Conservation (phyloP, 2,888 invertebrate genomes). For the Chrysolina americana region DNA sequence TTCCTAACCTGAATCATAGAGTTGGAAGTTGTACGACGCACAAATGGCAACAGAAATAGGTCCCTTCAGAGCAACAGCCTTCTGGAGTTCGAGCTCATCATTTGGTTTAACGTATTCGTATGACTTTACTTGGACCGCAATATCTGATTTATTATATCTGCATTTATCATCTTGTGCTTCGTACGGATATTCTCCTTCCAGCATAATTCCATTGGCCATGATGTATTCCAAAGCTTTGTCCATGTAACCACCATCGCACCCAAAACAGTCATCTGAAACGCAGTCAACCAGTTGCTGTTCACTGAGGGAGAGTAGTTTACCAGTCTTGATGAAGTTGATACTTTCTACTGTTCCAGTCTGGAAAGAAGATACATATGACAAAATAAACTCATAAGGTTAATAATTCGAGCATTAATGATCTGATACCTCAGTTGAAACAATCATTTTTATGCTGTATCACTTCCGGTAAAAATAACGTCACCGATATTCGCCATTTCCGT, state of each 20-base stretch:
- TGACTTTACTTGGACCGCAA: constrained; percentile 85
- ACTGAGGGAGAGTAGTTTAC: constrained; percentile 85
- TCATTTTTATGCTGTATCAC: too few species aligned
- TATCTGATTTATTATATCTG: constrained; percentile 76
- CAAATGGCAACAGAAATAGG: constrained; percentile 46
- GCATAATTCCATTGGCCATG: constrained; percentile 86
- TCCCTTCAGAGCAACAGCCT: constrained; percentile 48
- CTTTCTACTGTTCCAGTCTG: constrained; percentile 92
- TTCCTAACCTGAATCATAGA: background rate
- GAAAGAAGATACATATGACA: constrained; percentile 46
- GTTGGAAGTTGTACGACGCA: background rate
- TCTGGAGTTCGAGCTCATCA: constrained; percentile 46
- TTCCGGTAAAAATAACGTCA: too few species aligned
- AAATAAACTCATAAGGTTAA: background rate
- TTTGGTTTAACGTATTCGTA: constrained; percentile 77
- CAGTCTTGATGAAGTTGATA: constrained; percentile 86
- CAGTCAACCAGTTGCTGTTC: constrained; percentile 95
- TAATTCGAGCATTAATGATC: background rate
- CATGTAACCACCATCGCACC: constrained; percentile 88
- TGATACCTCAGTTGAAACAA: background rate
- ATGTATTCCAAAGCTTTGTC: constrained; percentile 89
- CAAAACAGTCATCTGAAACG: constrained; percentile 85
- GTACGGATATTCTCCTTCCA: constrained; percentile 90
- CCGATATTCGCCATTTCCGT: too few species aligned
- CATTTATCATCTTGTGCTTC: constrained; percentile 82